Evolutionary conservation across 2,113 vertebrate genomes (phyloP).

Genomic region (Plectropomus leopardus): DNA sequence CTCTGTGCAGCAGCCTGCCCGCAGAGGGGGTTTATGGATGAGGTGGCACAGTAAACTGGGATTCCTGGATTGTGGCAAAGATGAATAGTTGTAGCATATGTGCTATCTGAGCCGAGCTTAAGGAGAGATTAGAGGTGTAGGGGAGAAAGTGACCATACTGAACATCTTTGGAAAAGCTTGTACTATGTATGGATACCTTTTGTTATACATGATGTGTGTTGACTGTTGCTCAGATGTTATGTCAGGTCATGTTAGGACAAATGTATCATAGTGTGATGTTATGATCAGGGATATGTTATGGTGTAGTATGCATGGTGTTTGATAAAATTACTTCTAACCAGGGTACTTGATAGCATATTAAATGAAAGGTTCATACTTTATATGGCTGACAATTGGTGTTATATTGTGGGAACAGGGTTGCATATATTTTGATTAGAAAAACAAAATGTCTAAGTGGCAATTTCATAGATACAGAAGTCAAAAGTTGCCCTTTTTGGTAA

Average conservation of each 20-base stretch:
- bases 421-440: neutral
- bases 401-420: neutral
- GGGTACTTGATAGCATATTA: neutral
- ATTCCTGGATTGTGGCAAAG: conserved; percentile 1
- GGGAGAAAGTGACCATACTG: no score
- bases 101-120: neutral
- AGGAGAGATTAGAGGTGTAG: neutral
- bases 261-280: neutral
- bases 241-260: conserved; percentile 5
- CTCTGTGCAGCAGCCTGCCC: neutral
- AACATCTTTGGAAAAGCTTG: neutral
- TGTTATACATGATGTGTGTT: neutral
- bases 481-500: neutral
- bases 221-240: neutral
- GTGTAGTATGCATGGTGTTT: no score
- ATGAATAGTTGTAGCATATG: neutral
- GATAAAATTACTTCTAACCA: neutral
- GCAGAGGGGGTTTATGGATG: conserved; percentile 21
- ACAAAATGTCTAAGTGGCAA: neutral
- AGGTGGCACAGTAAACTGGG: conserved; percentile 15
- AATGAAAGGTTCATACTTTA: neutral
- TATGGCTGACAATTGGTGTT: neutral
- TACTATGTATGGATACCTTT: neutral
- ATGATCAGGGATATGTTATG: neutral
- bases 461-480: neutral